Base-by-base conservation (phyloP, 1,140 invertebrate species). In the Neelides sp. region DNA sequence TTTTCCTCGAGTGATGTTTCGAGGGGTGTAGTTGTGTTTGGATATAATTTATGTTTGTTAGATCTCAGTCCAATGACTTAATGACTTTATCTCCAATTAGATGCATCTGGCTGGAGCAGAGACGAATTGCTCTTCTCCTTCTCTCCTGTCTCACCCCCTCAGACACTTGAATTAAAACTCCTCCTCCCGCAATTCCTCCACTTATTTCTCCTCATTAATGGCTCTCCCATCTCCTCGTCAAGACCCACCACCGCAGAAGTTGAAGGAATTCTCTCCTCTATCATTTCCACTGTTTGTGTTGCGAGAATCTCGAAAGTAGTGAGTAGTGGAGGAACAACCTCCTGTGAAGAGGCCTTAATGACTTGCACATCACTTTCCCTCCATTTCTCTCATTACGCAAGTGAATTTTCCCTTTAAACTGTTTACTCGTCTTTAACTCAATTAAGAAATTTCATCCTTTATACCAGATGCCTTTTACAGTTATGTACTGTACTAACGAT, bases 21-120 rank as follows among this genome's bases (percentile, higher is more conserved):
- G n/a, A n/a, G n/a, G n/a, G n/a, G n/a, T n/a, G n/a, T n/a, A n/a
- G n/a, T n/a, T n/a, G n/a, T n/a, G n/a, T n/a, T n/a, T n/a, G n/a
- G n/a, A n/a, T 12, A n/a, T 50, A 50, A 55, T 50, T 55, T 55
- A 55, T 55, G 24, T 27, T 15, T 30, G 48, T 13, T 26, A 54
- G 32, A 41, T 50, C 40, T 24, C 34, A 32, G 49, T 52, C 28
- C 19, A 52, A 57, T 57, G 50, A 52, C 37, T 57, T 54, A 53
- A 53, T 53, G 50, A 53, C 45, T 52, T 49, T 52, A 50, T 57
- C 50, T 54, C 22, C 55, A 53, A 54, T 57, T 54, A 54, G 51
- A 50, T 37, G 48, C 55, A 50, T 48, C 55, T 57, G 55, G 32
- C 24, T 35, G 30, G 34, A 48, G 34, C 55, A 57, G 17, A 50